A percentile compares a stretch with the other conserved stretches of the same genome.
Evolutionary conservation across 2,888 invertebrate genomes (phyloP).

Genomic region (Sthenelais limicola): DNA sequence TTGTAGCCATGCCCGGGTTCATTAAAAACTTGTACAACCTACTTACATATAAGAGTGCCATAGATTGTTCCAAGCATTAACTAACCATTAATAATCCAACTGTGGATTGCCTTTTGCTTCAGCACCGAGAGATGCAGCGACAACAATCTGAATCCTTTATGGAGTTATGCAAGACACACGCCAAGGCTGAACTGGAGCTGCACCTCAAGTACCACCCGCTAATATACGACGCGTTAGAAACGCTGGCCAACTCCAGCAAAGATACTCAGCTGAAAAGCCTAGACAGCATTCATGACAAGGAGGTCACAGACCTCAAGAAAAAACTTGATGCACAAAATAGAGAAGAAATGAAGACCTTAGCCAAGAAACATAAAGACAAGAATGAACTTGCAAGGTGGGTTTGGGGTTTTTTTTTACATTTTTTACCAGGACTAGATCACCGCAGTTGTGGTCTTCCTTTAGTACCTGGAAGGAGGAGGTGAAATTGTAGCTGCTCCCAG

Average conservation of each 20-base stretch:
- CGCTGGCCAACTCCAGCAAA: conserved; percentile 1
- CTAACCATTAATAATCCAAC: neutral
- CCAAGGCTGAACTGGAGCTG: conserved; percentile 82
- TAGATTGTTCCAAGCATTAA: neutral
- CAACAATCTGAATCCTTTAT: conserved; percentile 67
- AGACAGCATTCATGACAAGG: conserved; percentile 66
- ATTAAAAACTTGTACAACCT: neutral
- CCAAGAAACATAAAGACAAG: conserved; percentile 90
- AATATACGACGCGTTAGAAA: conserved; percentile 36
- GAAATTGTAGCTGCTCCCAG: too few species aligned
- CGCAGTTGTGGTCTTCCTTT: too few species aligned
- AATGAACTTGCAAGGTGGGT: conserved; percentile 81
- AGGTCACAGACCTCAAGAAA: conserved; percentile 76
- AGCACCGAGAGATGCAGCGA: conserved; percentile 69
- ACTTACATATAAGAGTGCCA: neutral
- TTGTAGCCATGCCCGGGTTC: too few species aligned
- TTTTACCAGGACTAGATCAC: too few species aligned
- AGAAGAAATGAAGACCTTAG: conserved; percentile 89
- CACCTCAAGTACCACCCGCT: conserved; percentile 41
- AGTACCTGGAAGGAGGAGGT: too few species aligned
- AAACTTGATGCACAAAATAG: conserved; percentile 86
- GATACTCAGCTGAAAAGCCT: conserved; percentile 42
- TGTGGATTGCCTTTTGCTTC: conserved; percentile 27
- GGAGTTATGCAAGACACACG: conserved; percentile 76
- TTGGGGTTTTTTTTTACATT: too few species aligned